These are phyloP conservation scores for Chloropsis hardwickii DNA, from an alignment of 2,113 vertebrate species.

Conservation along the genomic window DNA sequence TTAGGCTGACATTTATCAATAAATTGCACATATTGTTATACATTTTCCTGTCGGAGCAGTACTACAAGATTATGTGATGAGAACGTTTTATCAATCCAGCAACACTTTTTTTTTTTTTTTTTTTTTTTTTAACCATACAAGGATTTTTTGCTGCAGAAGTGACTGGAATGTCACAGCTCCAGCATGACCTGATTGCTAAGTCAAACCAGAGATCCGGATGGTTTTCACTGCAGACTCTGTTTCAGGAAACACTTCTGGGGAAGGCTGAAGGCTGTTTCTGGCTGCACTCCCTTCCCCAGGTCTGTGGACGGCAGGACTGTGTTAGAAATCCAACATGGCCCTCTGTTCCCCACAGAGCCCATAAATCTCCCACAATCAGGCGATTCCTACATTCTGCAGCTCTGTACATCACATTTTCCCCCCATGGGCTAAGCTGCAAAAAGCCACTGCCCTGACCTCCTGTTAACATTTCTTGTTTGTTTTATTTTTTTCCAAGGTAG, in stretches of 20 bases:
- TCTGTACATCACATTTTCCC: neutral
- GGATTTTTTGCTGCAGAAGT: slow-evolving; percentile 40
- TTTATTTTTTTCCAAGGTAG: slow-evolving; percentile 6
- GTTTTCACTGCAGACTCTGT: neutral
- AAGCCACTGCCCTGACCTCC: slow-evolving; percentile 1
- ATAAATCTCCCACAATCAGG: slow-evolving; percentile 48
- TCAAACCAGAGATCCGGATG: neutral
- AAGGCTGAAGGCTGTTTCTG: neutral
- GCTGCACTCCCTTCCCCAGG: neutral
- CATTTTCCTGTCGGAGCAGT: slow-evolving; percentile 43
- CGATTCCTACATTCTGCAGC: neutral
- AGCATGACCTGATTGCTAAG: neutral
- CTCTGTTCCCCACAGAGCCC: slow-evolving; percentile 19
- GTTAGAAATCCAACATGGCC: neutral
- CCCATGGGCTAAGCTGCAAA: neutral
- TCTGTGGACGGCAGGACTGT: neutral
- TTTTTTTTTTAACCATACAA: neutral
- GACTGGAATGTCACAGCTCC: slow-evolving; percentile 31
- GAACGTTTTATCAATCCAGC: slow-evolving; percentile 50
- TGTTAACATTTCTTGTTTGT: neutral
- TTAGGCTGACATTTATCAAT: slow-evolving; percentile 68
- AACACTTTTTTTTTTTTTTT: neutral
- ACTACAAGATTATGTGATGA: slow-evolving; percentile 53
- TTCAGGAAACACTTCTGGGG: neutral
- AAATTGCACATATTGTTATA: slow-evolving; percentile 68